phyloP scores from a whole-genome alignment of 2,888 invertebrate genomes.

The Seira sanloemensis region DNA sequence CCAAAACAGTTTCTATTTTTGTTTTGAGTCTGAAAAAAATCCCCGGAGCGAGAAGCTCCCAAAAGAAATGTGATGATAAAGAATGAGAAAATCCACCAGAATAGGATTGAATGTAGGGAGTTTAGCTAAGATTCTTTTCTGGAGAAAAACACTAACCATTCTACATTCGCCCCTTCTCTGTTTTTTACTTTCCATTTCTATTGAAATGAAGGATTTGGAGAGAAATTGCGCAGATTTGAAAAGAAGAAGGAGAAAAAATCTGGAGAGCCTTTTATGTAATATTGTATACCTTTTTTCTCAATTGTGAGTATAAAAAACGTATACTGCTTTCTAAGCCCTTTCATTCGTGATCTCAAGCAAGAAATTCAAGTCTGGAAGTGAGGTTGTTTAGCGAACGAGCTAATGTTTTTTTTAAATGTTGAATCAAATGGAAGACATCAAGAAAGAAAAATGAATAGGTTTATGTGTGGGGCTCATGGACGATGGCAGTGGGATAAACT shows the following conservation, averaged over 20 bases:
- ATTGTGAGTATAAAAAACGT: too few species aligned
- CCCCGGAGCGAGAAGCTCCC: neutral
- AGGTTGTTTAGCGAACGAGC: too few species aligned
- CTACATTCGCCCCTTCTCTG: neutral
- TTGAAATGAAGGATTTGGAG: neutral
- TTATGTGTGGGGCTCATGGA: neutral
- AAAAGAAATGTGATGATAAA: neutral
- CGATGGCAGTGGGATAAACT: conserved; percentile 11
- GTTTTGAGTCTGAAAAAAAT: neutral
- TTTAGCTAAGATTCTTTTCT: too few species aligned
- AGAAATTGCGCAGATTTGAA: neutral
- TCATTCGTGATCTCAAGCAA: neutral
- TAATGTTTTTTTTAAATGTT: too few species aligned
- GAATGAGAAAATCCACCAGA: neutral
- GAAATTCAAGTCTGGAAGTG: too few species aligned
- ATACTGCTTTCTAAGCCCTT: neutral
- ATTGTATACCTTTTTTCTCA: neutral
- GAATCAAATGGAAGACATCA: neutral
- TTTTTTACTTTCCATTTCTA: neutral
- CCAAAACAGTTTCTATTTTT: too few species aligned
- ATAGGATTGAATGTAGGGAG: too few species aligned
- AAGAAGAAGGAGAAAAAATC: too few species aligned
- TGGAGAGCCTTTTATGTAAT: too few species aligned
- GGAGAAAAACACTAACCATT: neutral
- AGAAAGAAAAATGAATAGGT: neutral